Evolutionary conservation across 2,113 vertebrate genomes (phyloP).

Genomic region (Notiomystis cincta): DNA sequence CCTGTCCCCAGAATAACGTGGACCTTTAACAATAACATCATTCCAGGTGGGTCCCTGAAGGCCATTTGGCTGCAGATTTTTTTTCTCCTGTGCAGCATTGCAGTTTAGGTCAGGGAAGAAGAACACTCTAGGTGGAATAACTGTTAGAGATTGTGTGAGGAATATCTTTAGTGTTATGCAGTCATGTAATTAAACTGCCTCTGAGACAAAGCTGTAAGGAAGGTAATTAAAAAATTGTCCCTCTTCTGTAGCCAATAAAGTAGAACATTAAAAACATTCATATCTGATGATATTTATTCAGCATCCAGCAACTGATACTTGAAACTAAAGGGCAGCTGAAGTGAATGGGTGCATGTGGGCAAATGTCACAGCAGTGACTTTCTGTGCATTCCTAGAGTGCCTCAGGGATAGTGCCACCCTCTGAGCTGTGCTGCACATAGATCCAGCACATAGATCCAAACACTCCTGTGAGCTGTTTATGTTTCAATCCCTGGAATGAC

Average conservation of each 20-base stretch:
- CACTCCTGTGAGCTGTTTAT: too few species aligned
- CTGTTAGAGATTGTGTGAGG: not conserved
- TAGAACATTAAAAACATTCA: not conserved
- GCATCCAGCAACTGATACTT: not conserved
- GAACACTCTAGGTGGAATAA: not conserved
- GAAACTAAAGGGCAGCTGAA: not conserved
- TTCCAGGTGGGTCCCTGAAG: constrained; percentile 79
- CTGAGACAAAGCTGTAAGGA: not conserved
- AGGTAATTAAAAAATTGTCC: not conserved
- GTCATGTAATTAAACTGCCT: not conserved
- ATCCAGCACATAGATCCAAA: not conserved
- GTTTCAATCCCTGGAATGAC: not conserved
- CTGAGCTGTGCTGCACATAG: not conserved
- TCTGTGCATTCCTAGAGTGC: not conserved
- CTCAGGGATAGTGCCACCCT: not conserved
- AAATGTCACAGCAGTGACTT: not conserved
- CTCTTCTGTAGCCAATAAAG: not conserved
- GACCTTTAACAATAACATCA: constrained; percentile 91
- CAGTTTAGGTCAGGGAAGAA: not conserved
- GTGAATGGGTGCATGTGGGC: not conserved
- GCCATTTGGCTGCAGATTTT: not conserved
- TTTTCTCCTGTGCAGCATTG: not conserved
- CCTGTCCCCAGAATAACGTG: constrained; percentile 87
- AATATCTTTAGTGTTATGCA: not conserved
- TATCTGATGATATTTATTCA: not conserved